These are phyloP conservation scores for Heliopora coerulea DNA, from an alignment of 92 coral and sea anemone species.

Conservation along the genomic window DNA sequence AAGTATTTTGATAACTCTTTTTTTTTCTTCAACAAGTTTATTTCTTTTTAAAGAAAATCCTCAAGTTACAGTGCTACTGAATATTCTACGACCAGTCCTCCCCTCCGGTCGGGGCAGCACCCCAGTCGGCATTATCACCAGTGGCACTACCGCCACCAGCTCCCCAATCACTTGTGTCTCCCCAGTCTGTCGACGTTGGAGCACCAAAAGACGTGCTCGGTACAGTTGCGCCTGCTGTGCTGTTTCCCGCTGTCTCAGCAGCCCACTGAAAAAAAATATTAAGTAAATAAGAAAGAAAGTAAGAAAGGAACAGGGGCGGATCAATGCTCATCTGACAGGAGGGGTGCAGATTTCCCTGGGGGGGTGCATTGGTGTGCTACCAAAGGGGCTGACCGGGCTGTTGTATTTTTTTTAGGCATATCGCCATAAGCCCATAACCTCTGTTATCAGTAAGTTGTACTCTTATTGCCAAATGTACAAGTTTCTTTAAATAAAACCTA, in stretches of 20 bases:
- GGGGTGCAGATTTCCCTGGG: too few relatives aligned
- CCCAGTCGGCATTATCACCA: conserved; percentile 11
- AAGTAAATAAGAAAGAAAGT: too few relatives aligned
- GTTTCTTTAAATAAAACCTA: too few relatives aligned
- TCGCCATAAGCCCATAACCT: too few relatives aligned
- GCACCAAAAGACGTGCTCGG: conserved; percentile 42
- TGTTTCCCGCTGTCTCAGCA: conserved; percentile 18
- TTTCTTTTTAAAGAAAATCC: background rate
- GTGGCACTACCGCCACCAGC: conserved; percentile 35
- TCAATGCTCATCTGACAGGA: too few relatives aligned
- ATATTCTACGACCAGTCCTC: conserved; percentile 25
- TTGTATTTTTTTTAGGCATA: too few relatives aligned
- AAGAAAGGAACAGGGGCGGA: too few relatives aligned
- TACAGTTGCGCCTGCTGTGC: conserved; percentile 20
- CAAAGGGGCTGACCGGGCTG: too few relatives aligned
- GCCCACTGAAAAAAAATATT: conserved; percentile 57
- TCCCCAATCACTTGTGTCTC: background rate
- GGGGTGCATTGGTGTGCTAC: too few relatives aligned
- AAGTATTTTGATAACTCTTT: too few relatives aligned
- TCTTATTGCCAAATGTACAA: too few relatives aligned
- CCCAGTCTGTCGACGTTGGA: conserved; percentile 42
- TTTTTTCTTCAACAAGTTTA: background rate
- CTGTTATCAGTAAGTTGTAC: too few relatives aligned
- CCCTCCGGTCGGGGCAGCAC: conserved; percentile 4
- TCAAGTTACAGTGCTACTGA: background rate